Base-by-base conservation (phyloP, 2,888 invertebrate genomes). In the Dicranocentrus wangi region DNA sequence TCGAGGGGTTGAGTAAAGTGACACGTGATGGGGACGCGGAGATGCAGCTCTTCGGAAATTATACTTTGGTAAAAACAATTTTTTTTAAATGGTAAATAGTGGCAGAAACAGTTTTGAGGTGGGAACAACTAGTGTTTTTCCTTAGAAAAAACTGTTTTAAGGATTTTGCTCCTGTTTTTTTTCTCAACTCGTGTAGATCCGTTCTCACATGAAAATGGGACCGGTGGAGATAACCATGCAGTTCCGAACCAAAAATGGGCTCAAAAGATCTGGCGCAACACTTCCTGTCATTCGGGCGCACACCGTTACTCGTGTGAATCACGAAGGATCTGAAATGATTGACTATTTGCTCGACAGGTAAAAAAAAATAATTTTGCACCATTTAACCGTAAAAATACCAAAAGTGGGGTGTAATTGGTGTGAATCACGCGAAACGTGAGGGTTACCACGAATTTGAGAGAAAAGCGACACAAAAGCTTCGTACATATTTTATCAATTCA, bases 41-140 rank as follows among this genome's bases (percentile, higher is more conserved):
- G 28, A 86, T 86, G 86, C 85, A 86, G 70, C 60, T 85, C 1
- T 86, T 86, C 79, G 86, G 86, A 7, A 87, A 87, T 71, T 87
- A 87, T 51, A 87, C 87, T 27, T 39, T 87, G 75, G 87, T 87
- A 47, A 47, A 47, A 47, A 47, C 13, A 47, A 15, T 10, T n/a
- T 47, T 10, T 10, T 47, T 10, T 47, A n/a, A 47, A 10, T 39
- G 7, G 39, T 13, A 39, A 5, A 13, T 39, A 8, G 39, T 39
- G 39, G 39, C 13, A 8, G 13, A 39, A 13, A 39, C 39, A 8
- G 5, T 39, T 39, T 13, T 39, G 39, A 39, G 39, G 7, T 39
- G 39, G 7, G 13, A 13, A 39, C 28, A 32, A 32, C 42, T 39
- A 8, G 39, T 39, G 5, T 39, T 39, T 39, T 13, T 5, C 39